Conservation (phyloP, 2,797 vertebrate species). For the Platyrinchus mystaceus region DNA sequence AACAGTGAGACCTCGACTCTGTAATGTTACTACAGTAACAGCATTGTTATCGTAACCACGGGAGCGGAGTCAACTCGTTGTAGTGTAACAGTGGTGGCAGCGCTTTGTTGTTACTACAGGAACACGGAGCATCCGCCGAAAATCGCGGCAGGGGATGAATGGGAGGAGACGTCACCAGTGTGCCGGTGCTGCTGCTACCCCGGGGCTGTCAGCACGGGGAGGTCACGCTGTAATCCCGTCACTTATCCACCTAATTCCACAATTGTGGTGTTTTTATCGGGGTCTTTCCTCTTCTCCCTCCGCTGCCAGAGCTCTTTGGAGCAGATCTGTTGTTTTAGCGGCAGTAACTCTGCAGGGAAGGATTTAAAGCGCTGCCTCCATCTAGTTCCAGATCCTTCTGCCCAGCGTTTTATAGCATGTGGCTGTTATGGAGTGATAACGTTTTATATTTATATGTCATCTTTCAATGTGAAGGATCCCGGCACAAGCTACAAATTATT, state of each 20-base stretch:
- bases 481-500: constrained; percentile 41
- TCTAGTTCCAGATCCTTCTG: constrained; percentile 65
- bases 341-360: constrained; percentile 49
- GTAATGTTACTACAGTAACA: constrained; percentile 55
- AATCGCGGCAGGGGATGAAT: constrained; percentile 19
- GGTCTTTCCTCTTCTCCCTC: not conserved
- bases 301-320: not conserved
- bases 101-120: constrained; percentile 12
- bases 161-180: not conserved
- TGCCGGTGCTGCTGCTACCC: not conserved
- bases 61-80: constrained; percentile 32
- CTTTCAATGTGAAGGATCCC: constrained; percentile 57
- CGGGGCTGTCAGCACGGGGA: not conserved
- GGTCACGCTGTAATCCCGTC: not conserved
- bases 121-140: not conserved
- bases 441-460: constrained; percentile 68
- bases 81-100: not conserved
- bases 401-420: constrained; percentile 63
- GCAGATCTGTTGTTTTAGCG: constrained; percentile 26
- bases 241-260: not conserved
- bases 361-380: constrained; percentile 52
- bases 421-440: constrained; percentile 68
- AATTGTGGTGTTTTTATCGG: not conserved
- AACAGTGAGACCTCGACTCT: constrained; percentile 31
- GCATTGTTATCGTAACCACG: constrained; percentile 20